Conservation (phyloP, 2,888 invertebrate species). For the Exephanes ischioxanthus region DNA sequence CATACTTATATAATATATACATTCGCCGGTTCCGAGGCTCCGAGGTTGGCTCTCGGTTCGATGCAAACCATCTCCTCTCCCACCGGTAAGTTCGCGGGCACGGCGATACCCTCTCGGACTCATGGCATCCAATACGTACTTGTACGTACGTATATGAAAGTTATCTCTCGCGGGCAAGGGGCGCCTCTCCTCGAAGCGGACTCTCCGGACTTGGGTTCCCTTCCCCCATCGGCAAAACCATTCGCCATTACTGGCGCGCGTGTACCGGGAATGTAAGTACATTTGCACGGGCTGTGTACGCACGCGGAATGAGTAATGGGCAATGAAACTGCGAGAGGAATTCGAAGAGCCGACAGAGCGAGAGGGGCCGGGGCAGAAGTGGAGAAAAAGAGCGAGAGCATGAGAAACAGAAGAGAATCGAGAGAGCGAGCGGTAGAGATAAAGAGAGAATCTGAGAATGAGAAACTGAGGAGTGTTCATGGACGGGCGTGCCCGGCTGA, state of each 20-base stretch:
- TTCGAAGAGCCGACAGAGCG: constrained; percentile 72
- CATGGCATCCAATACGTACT: not conserved
- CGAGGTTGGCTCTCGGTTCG: constrained; percentile 3
- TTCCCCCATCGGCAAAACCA: constrained; percentile 66
- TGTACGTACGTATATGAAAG: constrained; percentile 10
- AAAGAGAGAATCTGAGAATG: constrained; percentile 48
- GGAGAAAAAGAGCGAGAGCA: constrained; percentile 26
- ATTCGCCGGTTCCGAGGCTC: not conserved
- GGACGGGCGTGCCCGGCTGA: constrained; percentile 57
- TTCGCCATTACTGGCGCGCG: constrained; percentile 72
- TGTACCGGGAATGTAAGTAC: constrained; percentile 75
- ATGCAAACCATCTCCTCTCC: constrained; percentile 17
- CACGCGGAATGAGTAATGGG: constrained; percentile 78
- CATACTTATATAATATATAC: not conserved
- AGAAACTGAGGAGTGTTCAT: constrained; percentile 58
- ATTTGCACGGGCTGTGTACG: constrained; percentile 73
- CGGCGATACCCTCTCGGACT: constrained; percentile 18
- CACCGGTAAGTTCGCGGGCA: not conserved
- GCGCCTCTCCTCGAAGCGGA: constrained; percentile 29
- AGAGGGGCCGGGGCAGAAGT: constrained; percentile 5
- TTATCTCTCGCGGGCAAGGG: constrained; percentile 35
- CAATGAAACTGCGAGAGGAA: constrained; percentile 79
- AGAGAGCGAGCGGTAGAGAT: constrained; percentile 26
- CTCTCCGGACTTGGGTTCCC: constrained; percentile 31
- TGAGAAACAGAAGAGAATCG: constrained; percentile 22